These are phyloP conservation scores for Microdon myrmicae DNA, from an alignment of 2,888 invertebrate genomes.

Conservation along the genomic window DNA sequence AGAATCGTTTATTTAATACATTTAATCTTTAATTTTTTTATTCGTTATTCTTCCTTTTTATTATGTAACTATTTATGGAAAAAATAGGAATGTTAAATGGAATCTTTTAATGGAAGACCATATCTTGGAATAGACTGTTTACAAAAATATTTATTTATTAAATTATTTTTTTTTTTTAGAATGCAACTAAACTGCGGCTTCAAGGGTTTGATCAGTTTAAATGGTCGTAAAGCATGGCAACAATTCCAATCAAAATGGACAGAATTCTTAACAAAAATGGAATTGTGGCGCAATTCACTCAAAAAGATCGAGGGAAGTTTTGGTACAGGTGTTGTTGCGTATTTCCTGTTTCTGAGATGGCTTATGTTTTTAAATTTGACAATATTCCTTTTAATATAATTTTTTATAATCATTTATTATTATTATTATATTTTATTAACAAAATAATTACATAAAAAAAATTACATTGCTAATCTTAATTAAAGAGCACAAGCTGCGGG, in stretches of 20 bases:
- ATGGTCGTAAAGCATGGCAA: conserved; percentile 81
- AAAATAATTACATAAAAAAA: too few relatives aligned
- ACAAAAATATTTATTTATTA: too few relatives aligned
- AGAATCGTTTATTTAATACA: too few relatives aligned
- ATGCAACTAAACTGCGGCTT: conserved; percentile 81
- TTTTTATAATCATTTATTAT: conserved; percentile 78
- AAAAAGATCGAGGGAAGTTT: conserved; percentile 85
- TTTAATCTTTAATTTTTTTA: too few relatives aligned
- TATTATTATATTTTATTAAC: too few relatives aligned
- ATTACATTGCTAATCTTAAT: too few relatives aligned
- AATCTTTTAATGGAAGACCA: too few relatives aligned
- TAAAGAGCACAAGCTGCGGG: too few relatives aligned
- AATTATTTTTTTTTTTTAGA: conserved; percentile 70
- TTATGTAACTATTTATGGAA: too few relatives aligned
- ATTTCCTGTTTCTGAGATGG: conserved; percentile 88
- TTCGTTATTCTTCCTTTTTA: too few relatives aligned
- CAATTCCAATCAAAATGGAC: conserved; percentile 72
- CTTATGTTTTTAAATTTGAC: conserved; percentile 80
- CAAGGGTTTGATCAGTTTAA: conserved; percentile 85
- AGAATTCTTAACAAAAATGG: conserved; percentile 77
- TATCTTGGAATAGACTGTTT: too few relatives aligned
- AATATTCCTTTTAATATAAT: conserved; percentile 74
- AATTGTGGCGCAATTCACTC: conserved; percentile 80
- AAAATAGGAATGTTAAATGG: too few relatives aligned
- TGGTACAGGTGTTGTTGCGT: conserved; percentile 84